Percentiles rank a stretch among this genome's conserved stretches.
phyloP scores from a whole-genome alignment of 2,797 vertebrate genomes.

The Aeoliscus strigatus region DNA sequence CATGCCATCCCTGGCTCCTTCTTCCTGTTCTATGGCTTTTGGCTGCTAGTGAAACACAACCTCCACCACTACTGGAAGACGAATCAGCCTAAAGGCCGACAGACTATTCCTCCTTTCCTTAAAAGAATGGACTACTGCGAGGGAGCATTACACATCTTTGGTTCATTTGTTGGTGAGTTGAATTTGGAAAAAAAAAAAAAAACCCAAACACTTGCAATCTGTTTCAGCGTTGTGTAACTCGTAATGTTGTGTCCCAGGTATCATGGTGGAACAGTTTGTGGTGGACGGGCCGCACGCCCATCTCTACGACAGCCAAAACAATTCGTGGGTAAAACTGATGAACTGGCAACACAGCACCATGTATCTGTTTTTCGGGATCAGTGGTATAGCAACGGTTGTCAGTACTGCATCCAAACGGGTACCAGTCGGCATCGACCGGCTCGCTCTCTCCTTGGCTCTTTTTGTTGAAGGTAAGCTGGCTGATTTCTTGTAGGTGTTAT shows the following conservation, averaged over 20 bases:
- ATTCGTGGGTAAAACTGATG: slow-evolving; percentile 89
- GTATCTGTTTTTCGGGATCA: slow-evolving; percentile 91
- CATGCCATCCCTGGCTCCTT: slow-evolving; percentile 91
- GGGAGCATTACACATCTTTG: slow-evolving; percentile 75
- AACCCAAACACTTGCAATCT: neutral
- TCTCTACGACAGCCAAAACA: slow-evolving; percentile 62
- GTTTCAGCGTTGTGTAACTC: neutral
- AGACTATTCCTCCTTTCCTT: slow-evolving; percentile 35
- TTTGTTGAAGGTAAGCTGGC: slow-evolving; percentile 84
- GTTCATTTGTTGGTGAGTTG: slow-evolving; percentile 80
- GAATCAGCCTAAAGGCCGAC: slow-evolving; percentile 41
- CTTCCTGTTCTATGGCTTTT: slow-evolving; percentile 87
- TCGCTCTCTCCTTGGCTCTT: slow-evolving; percentile 78
- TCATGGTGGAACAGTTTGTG: slow-evolving; percentile 94
- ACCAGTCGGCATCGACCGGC: slow-evolving; percentile 78
- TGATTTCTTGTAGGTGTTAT: too few species aligned
- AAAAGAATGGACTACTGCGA: slow-evolving; percentile 79
- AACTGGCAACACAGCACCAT: slow-evolving; percentile 99
- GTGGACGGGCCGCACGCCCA: slow-evolving; percentile 86
- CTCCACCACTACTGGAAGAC: slow-evolving; percentile 73
- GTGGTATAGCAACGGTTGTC: slow-evolving; percentile 75
- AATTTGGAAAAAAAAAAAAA: too few species aligned
- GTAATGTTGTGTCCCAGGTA: slow-evolving; percentile 70
- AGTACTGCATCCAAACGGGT: slow-evolving; percentile 49
- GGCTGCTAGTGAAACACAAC: slow-evolving; percentile 82